Conservation (phyloP, 2,797 vertebrate genomes). For the Arctocebus calabarensis region DNA sequence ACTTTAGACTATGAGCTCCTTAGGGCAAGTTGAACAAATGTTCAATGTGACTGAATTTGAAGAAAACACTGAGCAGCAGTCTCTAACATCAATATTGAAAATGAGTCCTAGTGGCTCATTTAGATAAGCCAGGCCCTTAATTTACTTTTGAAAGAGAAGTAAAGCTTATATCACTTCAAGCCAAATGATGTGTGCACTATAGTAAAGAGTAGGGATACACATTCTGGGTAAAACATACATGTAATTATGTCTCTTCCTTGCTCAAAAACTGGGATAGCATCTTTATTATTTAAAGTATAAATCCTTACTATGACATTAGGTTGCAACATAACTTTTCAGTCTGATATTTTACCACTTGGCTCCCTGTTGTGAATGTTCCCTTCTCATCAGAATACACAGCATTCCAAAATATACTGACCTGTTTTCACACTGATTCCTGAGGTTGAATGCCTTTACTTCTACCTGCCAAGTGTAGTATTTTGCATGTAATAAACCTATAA, state of each 20-base stretch:
- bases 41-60: slow-evolving; percentile 27
- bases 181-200: neutral
- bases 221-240: neutral
- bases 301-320: neutral
- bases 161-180: slow-evolving; percentile 41
- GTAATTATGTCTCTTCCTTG: neutral
- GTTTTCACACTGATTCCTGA: slow-evolving; percentile 33
- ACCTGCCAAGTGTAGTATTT: neutral
- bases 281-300: slow-evolving; percentile 14
- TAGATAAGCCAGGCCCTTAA: slow-evolving; percentile 50
- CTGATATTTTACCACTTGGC: neutral
- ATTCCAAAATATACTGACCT: slow-evolving; percentile 1
- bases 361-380: neutral
- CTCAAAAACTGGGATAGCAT: neutral
- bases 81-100: slow-evolving; percentile 52
- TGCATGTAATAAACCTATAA: accelerated
- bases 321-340: neutral
- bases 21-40: slow-evolving; percentile 40
- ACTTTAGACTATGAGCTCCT: slow-evolving; percentile 12
- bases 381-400: neutral
- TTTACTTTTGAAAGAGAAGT: slow-evolving; percentile 40
- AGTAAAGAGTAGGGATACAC: neutral
- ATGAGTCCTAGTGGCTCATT: slow-evolving; percentile 7
- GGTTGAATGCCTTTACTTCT: neutral
- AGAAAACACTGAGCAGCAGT: slow-evolving; percentile 21